phyloP scores from a whole-genome alignment of 2,888 invertebrate species.

The Achlya flavicornis region DNA sequence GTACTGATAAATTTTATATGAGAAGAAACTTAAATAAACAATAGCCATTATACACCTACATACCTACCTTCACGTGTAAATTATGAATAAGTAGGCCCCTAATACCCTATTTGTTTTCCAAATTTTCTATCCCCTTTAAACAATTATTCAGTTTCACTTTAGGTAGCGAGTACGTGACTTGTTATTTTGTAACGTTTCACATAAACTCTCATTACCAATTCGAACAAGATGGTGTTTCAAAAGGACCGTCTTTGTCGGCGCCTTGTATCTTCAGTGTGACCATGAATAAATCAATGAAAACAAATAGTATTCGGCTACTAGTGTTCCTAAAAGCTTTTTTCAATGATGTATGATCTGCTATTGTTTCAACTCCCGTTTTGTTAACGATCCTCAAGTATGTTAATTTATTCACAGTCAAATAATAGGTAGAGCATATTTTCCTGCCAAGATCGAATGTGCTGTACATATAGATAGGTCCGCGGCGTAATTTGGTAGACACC shows the following conservation, averaged over 20 bases:
- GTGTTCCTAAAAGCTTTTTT: constrained; percentile 76
- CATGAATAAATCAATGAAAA: constrained; percentile 84
- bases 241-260: constrained; percentile 75
- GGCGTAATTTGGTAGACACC: constrained; percentile 85
- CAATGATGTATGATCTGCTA: constrained; percentile 70
- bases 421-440: constrained; percentile 82
- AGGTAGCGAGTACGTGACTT: constrained; percentile 62
- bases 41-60: constrained; percentile 51
- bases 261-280: constrained; percentile 73
- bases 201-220: constrained; percentile 76
- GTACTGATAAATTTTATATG: constrained; percentile 77
- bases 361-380: constrained; percentile 78
- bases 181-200: constrained; percentile 70
- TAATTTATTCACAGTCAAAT: constrained; percentile 74
- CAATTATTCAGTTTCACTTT: constrained; percentile 69
- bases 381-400: constrained; percentile 69
- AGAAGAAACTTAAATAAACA: constrained; percentile 72
- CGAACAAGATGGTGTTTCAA: constrained; percentile 70
- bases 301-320: constrained; percentile 82
- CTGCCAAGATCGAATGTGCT: constrained; percentile 69
- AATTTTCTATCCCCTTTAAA: constrained; percentile 53
- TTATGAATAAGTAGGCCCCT: constrained; percentile 23
- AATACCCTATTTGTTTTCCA: constrained; percentile 49
- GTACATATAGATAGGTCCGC: constrained; percentile 78
- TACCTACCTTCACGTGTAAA: constrained; percentile 24